These are phyloP conservation scores for Butorides virescens DNA, from an alignment of 2,113 vertebrate genomes.

Conservation along the genomic window DNA sequence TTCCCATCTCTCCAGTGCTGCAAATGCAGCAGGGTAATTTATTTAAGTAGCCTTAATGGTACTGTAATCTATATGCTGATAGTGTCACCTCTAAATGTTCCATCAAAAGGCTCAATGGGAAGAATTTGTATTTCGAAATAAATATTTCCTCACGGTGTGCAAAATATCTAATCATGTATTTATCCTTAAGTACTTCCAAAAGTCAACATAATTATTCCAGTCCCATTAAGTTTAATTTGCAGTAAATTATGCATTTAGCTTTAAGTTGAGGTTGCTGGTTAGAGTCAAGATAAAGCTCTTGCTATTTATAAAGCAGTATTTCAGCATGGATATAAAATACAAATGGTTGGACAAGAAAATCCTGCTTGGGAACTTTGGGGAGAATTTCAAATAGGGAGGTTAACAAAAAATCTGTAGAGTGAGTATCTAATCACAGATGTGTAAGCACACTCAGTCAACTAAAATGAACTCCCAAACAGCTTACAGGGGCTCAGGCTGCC, in stretches of 20 bases:
- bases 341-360: conserved; percentile 21
- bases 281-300: conserved; percentile 34
- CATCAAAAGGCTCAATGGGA: conserved; percentile 27
- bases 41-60: background rate
- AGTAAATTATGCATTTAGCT: conserved; percentile 70
- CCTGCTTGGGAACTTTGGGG: background rate
- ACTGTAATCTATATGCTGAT: conserved; percentile 9
- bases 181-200: conserved; percentile 72
- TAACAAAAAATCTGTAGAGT: background rate
- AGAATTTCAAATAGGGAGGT: background rate
- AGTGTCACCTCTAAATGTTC: conserved; percentile 10
- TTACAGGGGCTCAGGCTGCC: background rate
- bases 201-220: conserved; percentile 75
- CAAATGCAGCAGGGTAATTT: background rate
- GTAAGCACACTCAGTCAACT: background rate
- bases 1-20: background rate
- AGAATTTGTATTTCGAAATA: conserved; percentile 58
- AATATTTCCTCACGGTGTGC: conserved; percentile 66
- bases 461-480: background rate
- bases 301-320: conserved; percentile 54
- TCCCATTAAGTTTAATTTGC: conserved; percentile 74
- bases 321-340: background rate
- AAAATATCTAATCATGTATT: conserved; percentile 73
- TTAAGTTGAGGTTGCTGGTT: conserved; percentile 61
- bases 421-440: background rate